phyloP scores from a whole-genome alignment of 2,797 vertebrate species.

The Caiman crocodilus region DNA sequence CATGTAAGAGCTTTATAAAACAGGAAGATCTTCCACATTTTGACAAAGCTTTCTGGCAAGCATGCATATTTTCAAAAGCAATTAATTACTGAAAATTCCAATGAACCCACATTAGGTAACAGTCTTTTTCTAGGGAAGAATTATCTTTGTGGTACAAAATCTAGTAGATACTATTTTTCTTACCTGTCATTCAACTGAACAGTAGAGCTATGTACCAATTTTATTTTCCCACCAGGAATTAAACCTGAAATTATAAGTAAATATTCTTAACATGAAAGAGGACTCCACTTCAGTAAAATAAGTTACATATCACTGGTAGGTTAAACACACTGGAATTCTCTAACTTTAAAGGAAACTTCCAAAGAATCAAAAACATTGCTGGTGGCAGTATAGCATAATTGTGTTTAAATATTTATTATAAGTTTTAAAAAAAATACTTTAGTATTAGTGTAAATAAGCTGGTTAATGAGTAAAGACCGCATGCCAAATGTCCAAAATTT shows the following conservation, averaged over 20 bases:
- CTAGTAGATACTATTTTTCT: conserved; percentile 36
- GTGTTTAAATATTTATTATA: too few relatives aligned
- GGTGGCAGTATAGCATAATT: too few relatives aligned
- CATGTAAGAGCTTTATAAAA: background rate
- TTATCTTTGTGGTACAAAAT: background rate
- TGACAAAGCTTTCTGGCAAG: background rate
- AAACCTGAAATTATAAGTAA: conserved; percentile 84
- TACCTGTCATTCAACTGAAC: conserved; percentile 85
- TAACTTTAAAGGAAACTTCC: too few relatives aligned
- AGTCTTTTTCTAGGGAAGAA: background rate
- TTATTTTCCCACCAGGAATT: conserved; percentile 93
- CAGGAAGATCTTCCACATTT: background rate
- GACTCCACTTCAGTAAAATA: background rate
- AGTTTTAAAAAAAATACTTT: background rate
- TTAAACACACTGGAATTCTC: background rate
- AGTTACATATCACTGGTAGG: background rate
- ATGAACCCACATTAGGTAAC: background rate
- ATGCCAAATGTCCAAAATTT: background rate
- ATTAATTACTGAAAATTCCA: background rate
- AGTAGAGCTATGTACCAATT: conserved; percentile 92
- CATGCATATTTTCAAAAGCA: background rate
- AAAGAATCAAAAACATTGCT: too few relatives aligned
- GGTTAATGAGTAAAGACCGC: background rate
- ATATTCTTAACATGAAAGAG: background rate
- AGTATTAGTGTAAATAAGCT: background rate